A percentile compares a stretch with the other conserved stretches of the same genome.
Evolutionary conservation across 2,888 invertebrate genomes (phyloP).

Genomic region (Agrochola litura): DNA sequence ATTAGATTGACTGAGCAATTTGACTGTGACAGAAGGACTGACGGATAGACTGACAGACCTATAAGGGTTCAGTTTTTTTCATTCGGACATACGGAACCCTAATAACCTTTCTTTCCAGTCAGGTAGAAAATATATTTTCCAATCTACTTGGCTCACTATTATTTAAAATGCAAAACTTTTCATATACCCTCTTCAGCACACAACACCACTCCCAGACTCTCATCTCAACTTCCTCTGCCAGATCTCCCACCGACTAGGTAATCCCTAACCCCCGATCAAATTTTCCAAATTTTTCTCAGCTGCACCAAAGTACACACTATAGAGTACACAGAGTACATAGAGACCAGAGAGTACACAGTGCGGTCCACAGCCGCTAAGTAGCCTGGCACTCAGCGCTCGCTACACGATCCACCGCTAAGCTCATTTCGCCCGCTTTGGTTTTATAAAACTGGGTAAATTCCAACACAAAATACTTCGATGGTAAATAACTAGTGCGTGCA

Average conservation of each 20-base stretch:
- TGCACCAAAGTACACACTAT: slow-evolving; percentile 45
- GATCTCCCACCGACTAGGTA: slow-evolving; percentile 19
- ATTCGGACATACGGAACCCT: too few species aligned
- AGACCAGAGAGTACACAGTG: slow-evolving; percentile 48
- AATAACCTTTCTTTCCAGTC: background rate
- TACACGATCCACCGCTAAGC: slow-evolving; percentile 84
- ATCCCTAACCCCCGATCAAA: slow-evolving; percentile 53
- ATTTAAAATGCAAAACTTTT: background rate
- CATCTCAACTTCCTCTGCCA: slow-evolving; percentile 26
- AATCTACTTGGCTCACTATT: background rate
- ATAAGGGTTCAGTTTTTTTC: too few species aligned
- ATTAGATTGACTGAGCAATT: too few species aligned
- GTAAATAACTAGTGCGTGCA: slow-evolving; percentile 51
- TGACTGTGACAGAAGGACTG: too few species aligned
- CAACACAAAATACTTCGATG: slow-evolving; percentile 74
- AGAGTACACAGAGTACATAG: slow-evolving; percentile 45
- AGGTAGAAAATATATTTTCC: background rate
- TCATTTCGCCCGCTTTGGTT: slow-evolving; percentile 87
- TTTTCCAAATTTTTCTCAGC: slow-evolving; percentile 58
- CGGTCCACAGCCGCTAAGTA: slow-evolving; percentile 79
- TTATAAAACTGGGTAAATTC: slow-evolving; percentile 89
- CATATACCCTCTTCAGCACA: background rate
- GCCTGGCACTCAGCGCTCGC: slow-evolving; percentile 79
- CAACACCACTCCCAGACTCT: background rate
- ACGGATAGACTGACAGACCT: too few species aligned